Evolutionary conservation across 2,113 vertebrate genomes (phyloP).

Genomic region (Maccullochella peelii): DNA sequence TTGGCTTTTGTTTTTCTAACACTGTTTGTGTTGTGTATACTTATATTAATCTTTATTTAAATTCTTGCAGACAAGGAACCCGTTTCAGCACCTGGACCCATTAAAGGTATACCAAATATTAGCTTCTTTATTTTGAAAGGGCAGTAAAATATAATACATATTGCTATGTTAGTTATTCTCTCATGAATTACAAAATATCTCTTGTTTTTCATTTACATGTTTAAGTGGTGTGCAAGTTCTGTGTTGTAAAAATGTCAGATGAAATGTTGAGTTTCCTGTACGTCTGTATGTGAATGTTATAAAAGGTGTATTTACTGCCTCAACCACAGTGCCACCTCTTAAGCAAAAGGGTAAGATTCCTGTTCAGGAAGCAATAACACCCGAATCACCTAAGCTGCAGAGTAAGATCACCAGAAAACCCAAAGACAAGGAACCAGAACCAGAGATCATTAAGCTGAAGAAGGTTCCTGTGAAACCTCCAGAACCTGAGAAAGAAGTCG

Average conservation of each 20-base stretch:
- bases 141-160: neutral
- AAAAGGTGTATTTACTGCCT: conserved; percentile 71
- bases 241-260: conserved; percentile 39
- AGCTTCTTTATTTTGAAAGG: neutral
- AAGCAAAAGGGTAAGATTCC: conserved; percentile 83
- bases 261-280: conserved; percentile 56
- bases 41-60: conserved; percentile 60
- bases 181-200: neutral
- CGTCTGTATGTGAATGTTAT: conserved; percentile 79
- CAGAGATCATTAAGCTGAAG: conserved; percentile 76
- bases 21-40: conserved; percentile 19
- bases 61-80: conserved; percentile 83
- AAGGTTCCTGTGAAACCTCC: conserved; percentile 68
- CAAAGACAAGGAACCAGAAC: conserved; percentile 74
- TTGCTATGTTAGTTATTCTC: neutral
- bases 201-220: conserved; percentile 9
- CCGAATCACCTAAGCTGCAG: conserved; percentile 73
- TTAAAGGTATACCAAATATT: conserved; percentile 87
- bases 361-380: conserved; percentile 77
- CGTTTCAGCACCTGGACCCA: conserved; percentile 89
- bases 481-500: conserved; percentile 70
- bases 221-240: conserved; percentile 24
- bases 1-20: neutral
- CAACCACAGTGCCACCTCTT: conserved; percentile 76
- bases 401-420: conserved; percentile 64